A percentile compares a stretch with the other conserved stretches of the same genome.
Evolutionary conservation across 2,113 vertebrate genomes (phyloP).

Genomic region (Gallinago undulata): DNA sequence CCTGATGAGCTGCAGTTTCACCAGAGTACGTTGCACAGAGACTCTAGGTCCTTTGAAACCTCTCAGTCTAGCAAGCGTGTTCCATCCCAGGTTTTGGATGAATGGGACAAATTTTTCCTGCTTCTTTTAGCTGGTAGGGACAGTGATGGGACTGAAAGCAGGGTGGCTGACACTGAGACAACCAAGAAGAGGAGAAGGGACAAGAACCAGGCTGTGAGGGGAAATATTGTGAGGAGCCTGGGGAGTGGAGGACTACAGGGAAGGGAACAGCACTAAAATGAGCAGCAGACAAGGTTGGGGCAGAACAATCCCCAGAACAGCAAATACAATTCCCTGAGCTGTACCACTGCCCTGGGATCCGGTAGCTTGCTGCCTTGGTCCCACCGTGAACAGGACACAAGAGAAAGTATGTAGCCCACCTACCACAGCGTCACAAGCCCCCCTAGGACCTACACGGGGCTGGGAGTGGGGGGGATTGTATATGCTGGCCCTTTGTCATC

Average conservation of each 20-base stretch:
- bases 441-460: neutral
- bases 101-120: neutral
- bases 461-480: too few relatives aligned
- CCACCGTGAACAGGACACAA: neutral
- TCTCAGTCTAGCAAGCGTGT: neutral
- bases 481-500: neutral
- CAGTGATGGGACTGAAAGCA: neutral
- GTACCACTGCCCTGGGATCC: neutral
- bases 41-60: neutral
- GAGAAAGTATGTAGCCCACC: neutral
- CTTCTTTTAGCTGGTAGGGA: neutral
- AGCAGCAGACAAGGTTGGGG: neutral
- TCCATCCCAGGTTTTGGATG: neutral
- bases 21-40: neutral
- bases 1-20: neutral
- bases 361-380: neutral
- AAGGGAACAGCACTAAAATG: neutral
- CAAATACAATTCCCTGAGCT: neutral
- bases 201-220: neutral
- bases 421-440: neutral
- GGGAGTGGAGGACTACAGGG: neutral
- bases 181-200: neutral
- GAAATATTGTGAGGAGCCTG: neutral
- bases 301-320: neutral
- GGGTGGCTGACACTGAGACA: neutral